These are phyloP conservation scores for Rhingia rostrata DNA, from an alignment of 2,888 invertebrate species.

Conservation along the genomic window DNA sequence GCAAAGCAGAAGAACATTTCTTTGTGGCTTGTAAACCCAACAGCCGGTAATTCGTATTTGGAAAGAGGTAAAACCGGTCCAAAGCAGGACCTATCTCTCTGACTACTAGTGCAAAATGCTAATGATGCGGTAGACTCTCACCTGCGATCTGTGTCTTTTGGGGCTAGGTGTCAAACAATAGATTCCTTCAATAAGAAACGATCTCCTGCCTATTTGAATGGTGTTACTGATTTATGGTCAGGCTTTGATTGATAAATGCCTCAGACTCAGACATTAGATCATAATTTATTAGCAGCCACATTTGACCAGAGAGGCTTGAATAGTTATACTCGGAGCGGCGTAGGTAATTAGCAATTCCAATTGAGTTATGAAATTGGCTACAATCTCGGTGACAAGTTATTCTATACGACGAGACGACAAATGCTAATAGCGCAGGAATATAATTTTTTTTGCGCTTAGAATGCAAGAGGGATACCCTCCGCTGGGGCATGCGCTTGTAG, in stretches of 20 bases:
- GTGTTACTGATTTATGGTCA: conserved; percentile 38
- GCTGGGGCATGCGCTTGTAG: conserved; percentile 21
- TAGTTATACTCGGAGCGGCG: conserved; percentile 4
- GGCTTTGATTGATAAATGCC: conserved; percentile 57
- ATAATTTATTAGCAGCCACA: conserved; percentile 45
- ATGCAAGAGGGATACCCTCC: conserved; percentile 11
- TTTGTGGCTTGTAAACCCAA: conserved; percentile 11
- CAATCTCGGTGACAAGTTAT: conserved; percentile 51
- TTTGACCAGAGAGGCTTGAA: not conserved
- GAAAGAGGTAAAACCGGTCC: conserved; percentile 29
- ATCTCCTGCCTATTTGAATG: conserved; percentile 17
- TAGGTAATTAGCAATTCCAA: conserved; percentile 65
- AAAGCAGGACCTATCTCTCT: conserved; percentile 13
- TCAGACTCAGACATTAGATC: conserved; percentile 36
- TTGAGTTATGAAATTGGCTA: conserved; percentile 55
- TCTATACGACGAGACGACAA: conserved; percentile 27
- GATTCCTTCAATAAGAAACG: conserved; percentile 12
- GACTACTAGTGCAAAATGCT: conserved; percentile 1
- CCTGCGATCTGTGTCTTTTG: conserved; percentile 29
- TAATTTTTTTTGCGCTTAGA: conserved; percentile 4
- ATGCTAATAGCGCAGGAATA: conserved; percentile 35
- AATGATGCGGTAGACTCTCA: conserved; percentile 1
- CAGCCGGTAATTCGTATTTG: conserved; percentile 28
- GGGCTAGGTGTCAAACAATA: not conserved
- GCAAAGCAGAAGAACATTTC: conserved; percentile 18